Evolutionary conservation across 2,797 vertebrate genomes (phyloP).

Genomic region (Forpus xanthops): DNA sequence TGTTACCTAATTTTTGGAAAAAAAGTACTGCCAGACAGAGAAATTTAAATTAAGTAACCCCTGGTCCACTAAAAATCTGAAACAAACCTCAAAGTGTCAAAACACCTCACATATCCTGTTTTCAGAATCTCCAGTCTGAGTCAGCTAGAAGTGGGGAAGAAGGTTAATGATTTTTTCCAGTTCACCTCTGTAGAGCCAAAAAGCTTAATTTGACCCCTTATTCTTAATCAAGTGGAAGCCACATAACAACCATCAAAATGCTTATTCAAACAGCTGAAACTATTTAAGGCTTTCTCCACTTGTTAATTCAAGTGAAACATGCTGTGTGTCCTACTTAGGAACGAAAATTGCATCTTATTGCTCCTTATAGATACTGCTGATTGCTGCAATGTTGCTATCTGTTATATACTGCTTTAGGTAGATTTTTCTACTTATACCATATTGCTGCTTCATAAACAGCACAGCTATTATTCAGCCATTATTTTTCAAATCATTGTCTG

Average conservation of each 20-base stretch:
- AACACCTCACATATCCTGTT: not conserved
- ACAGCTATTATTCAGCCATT: not conserved
- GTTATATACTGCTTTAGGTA: not conserved
- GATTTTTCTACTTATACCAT: not conserved
- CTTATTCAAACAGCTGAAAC: not conserved
- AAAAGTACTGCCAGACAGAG: not conserved
- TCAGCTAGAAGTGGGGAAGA: not conserved
- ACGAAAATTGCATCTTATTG: not conserved
- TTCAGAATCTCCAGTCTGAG: not conserved
- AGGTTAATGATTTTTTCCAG: slow-evolving; percentile 1
- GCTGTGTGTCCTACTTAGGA: not conserved
- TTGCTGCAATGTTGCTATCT: not conserved
- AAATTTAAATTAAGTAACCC: not conserved
- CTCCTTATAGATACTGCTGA: not conserved
- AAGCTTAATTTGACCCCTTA: not conserved
- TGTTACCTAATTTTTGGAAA: not conserved
- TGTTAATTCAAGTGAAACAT: not conserved
- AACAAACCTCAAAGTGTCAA: not conserved
- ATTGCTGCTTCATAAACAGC: not conserved
- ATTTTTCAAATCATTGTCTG: not conserved
- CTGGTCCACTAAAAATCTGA: not conserved
- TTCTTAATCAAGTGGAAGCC: not conserved
- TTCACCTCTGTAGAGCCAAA: not conserved
- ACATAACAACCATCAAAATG: not conserved
- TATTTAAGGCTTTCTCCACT: not conserved